Evolutionary conservation across 2,113 vertebrate species (phyloP), one percentile per base, ranked within the genome.

Genomic region (Campylomormyrus tamandua): DNA sequence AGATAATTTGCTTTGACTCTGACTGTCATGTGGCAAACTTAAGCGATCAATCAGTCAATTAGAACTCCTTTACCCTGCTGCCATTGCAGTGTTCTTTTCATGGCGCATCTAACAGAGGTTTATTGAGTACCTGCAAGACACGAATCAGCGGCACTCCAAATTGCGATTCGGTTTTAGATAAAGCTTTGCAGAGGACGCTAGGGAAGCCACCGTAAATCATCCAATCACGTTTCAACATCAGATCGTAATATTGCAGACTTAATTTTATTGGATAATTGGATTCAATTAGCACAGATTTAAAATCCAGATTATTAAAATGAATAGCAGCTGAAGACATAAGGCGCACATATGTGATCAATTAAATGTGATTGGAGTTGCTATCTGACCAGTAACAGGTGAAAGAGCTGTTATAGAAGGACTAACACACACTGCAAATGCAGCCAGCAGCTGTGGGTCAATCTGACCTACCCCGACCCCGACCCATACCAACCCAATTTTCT

Each of bases 281-380:
- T 87, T 90, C 48, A 62, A 87, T 87, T 90, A 80, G 21, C 52
- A 50, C 66, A 53, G 62, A 74, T 87, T 87, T 17, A 2, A 50
- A 42, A 46, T 58, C 11, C 39, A 45, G 87, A 42, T 87, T 70
- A 87, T 50, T 39, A 49, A 74, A 87, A 9, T 56, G 10, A 45
- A 53, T 45, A 87, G 48, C 42, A n/a, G 35, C 5, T 87, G 10
- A 70, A 52, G 31, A 46, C 49, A 46, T 49, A 87, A 56, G 74
- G 21, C 50, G 13, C 50, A n/a, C n/a, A 70, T 39, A 10, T 35
- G 46, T 17, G n/a, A 11, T 74, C 5, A 11, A 11, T 74, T 58
- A 74, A 74, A 77, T 90, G 66, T 87, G 4, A 87, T 90, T 87
- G 19, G 52, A 87, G 46, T n/a, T 27, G 1, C 50, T 74, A n/a